A percentile compares a stretch with the other conserved stretches of the same genome.
phyloP scores from a whole-genome alignment of 2,113 vertebrate species.

The Acanthisitta chloris region DNA sequence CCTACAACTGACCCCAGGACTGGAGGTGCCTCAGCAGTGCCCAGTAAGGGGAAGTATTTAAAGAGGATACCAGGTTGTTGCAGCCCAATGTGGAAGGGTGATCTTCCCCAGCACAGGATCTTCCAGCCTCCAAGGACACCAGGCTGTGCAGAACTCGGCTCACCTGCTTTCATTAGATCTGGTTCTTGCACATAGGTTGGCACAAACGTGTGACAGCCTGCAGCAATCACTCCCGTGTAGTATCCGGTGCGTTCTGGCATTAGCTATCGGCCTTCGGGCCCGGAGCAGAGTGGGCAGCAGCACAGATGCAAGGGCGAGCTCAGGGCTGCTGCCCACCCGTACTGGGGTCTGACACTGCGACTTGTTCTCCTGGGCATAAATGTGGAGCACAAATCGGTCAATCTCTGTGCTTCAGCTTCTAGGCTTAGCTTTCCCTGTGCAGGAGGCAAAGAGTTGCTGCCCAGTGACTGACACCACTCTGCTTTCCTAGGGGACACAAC shows the following conservation, averaged over 20 bases:
- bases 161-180: accelerated
- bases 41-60: background rate
- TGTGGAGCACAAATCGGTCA: background rate
- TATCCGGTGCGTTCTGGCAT: background rate
- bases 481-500: slow-evolving; percentile 73
- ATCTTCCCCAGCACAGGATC: background rate
- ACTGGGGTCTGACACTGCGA: too few species aligned
- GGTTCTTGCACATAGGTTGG: background rate
- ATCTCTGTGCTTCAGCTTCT: background rate
- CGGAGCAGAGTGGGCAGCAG: background rate
- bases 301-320: background rate
- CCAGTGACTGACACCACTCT: background rate
- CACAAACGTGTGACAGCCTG: background rate
- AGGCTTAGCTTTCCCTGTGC: background rate
- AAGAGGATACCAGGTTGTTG: background rate
- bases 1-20: background rate
- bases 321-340: background rate
- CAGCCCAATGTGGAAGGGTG: background rate
- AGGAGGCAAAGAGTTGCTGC: background rate
- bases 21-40: background rate
- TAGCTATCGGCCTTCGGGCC: background rate
- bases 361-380: background rate
- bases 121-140: background rate
- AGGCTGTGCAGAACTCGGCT: background rate
- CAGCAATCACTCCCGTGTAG: accelerated